Conservation (phyloP, 1,140 invertebrate genomes). For the Bombus haemorrhoidalis region DNA sequence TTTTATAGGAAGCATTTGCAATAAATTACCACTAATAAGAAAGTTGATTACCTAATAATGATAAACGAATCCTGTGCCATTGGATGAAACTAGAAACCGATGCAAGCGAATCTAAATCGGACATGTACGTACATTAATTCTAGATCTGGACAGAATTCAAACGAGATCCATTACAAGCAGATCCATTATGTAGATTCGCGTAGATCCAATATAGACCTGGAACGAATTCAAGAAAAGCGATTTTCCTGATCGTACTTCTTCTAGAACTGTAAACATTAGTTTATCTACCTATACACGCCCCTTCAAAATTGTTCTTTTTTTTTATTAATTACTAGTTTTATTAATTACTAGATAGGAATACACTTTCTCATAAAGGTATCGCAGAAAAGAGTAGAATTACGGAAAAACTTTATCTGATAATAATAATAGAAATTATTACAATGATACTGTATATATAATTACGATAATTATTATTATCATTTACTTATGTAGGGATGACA, state of each 20-base stretch:
- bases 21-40: neutral
- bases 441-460: too few species aligned
- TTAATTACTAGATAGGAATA: too few species aligned
- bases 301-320: too few species aligned
- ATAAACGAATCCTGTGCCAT: neutral
- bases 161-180: neutral
- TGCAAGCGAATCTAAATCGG: neutral
- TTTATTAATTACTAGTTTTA: too few species aligned
- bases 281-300: neutral
- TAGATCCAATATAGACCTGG: slow-evolving; percentile 18
- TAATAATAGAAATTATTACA: too few species aligned
- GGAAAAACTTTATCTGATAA: too few species aligned
- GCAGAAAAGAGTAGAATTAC: too few species aligned
- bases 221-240: neutral
- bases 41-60: neutral
- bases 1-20: too few species aligned
- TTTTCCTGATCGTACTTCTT: neutral
- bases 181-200: slow-evolving; percentile 9
- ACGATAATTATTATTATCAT: too few species aligned
- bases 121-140: neutral
- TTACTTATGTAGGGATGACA: too few species aligned
- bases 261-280: neutral
- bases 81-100: neutral
- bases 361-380: too few species aligned
- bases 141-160: slow-evolving; percentile 7